A percentile compares a stretch with the other conserved stretches of the same genome.
Conservation (phyloP, 2,888 invertebrate species). For the Terebella lapidaria region DNA sequence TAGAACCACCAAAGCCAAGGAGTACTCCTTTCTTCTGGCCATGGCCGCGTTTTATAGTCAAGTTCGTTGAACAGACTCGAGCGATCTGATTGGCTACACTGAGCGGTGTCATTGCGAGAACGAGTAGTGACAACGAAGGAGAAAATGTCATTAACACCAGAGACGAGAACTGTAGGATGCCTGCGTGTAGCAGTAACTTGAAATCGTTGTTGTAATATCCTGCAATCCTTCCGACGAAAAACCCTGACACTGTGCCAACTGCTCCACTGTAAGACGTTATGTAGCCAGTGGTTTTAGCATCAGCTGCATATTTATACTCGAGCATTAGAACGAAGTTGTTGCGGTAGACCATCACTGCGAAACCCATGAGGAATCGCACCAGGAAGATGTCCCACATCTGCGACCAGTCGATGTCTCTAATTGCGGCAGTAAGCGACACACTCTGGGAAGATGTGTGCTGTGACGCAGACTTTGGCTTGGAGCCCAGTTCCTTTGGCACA, state of each 20-base stretch:
- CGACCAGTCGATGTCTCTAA: constrained; percentile 36
- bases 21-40: constrained; percentile 40
- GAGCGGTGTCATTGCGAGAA: constrained; percentile 36
- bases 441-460: not conserved
- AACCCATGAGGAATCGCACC: constrained; percentile 46
- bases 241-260: constrained; percentile 41
- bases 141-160: constrained; percentile 29
- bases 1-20: constrained; percentile 49
- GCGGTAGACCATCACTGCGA: constrained; percentile 46
- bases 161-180: constrained; percentile 30
- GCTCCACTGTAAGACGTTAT: constrained; percentile 45
- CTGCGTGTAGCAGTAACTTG: constrained; percentile 32
- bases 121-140: constrained; percentile 31
- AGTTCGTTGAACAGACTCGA: constrained; percentile 39
- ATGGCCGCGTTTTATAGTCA: constrained; percentile 37
- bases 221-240: constrained; percentile 39
- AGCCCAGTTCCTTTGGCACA: not conserved
- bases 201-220: constrained; percentile 33
- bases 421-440: constrained; percentile 25
- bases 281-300: constrained; percentile 43
- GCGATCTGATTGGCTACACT: constrained; percentile 41
- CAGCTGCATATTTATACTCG: constrained; percentile 35
- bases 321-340: constrained; percentile 43
- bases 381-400: constrained; percentile 48
- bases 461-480: not conserved